A percentile compares a stretch with the other conserved stretches of the same genome.
Evolutionary conservation across 92 coral and sea anemone species (phyloP).

Genomic region (Meandrina meandrites): DNA sequence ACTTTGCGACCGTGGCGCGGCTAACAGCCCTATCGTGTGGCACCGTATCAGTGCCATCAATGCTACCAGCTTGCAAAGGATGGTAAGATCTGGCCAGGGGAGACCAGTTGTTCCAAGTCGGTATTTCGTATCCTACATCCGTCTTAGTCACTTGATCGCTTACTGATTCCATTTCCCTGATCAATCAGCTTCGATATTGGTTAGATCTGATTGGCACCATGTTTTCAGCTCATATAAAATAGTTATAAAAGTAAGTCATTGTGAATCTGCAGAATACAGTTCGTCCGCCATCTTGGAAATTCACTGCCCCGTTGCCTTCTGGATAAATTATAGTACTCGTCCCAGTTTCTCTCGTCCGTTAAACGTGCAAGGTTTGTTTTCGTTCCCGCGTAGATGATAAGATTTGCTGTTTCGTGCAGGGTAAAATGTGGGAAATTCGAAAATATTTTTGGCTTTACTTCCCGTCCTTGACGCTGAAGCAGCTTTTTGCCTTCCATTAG

Average conservation of each 20-base stretch:
- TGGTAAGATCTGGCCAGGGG: slow-evolving; percentile 91
- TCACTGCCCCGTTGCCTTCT: neutral
- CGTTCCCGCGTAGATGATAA: slow-evolving; percentile 13
- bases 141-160: slow-evolving; percentile 33
- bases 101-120: slow-evolving; percentile 88
- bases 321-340: neutral
- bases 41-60: slow-evolving; percentile 89
- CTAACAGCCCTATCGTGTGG: slow-evolving; percentile 91
- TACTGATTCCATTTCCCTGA: slow-evolving; percentile 33
- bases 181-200: neutral
- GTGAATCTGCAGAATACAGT: neutral
- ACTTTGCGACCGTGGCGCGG: slow-evolving; percentile 81
- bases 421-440: slow-evolving; percentile 8
- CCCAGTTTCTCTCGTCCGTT: neutral
- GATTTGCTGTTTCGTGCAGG: neutral
- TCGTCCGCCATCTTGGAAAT: slow-evolving; percentile 43
- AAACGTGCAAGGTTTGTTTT: slow-evolving; percentile 25
- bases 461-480: neutral
- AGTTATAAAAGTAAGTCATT: neutral
- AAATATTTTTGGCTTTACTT: neutral
- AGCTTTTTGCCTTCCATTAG: neutral
- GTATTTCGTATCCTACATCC: slow-evolving; percentile 69
- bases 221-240: neutral
- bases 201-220: neutral
- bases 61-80: slow-evolving; percentile 97